Percentiles rank a stretch among this genome's conserved stretches.
These are phyloP conservation scores for Ips typographus DNA, from an alignment of 1,140 invertebrate species.

Conservation along the genomic window DNA sequence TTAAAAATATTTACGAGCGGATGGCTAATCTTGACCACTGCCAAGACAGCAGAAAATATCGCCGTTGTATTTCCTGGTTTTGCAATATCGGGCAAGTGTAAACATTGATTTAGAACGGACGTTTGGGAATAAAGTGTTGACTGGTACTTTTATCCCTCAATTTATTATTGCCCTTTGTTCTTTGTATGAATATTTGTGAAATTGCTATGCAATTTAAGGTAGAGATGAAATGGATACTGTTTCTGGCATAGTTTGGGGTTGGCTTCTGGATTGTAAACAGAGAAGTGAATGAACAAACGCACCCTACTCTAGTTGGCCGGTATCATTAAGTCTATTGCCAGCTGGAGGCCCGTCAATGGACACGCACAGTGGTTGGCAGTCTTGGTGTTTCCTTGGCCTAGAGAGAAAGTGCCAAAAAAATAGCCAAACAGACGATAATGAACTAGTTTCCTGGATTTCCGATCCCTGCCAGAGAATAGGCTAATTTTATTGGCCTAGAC, in stretches of 20 bases:
- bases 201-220: no score
- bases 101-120: constrained; percentile 31
- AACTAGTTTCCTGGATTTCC: constrained; percentile 23
- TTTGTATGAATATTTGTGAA: no score
- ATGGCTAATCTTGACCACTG: constrained; percentile 33
- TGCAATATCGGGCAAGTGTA: constrained; percentile 31
- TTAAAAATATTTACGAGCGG: constrained; percentile 33
- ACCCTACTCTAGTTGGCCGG: constrained; percentile 21
- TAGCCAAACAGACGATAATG: constrained; percentile 15
- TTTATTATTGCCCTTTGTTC: background rate
- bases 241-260: constrained; percentile 20
- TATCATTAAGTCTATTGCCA: constrained; percentile 25
- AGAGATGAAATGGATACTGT: background rate
- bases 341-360: constrained; percentile 28
- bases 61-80: constrained; percentile 25
- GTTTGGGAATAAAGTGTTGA: constrained; percentile 23
- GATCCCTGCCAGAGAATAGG: constrained; percentile 11
- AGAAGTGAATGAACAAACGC: constrained; percentile 19
- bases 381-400: constrained; percentile 29
- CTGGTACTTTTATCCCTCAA: background rate
- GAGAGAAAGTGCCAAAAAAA: constrained; percentile 26
- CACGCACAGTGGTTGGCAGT: constrained; percentile 29
- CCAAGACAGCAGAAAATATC: constrained; percentile 29
- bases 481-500: background rate
- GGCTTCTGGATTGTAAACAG: constrained; percentile 10